Base-by-base conservation (phyloP, 64 coral and sea anemone species). In the Stichodactyla helianthus region DNA sequence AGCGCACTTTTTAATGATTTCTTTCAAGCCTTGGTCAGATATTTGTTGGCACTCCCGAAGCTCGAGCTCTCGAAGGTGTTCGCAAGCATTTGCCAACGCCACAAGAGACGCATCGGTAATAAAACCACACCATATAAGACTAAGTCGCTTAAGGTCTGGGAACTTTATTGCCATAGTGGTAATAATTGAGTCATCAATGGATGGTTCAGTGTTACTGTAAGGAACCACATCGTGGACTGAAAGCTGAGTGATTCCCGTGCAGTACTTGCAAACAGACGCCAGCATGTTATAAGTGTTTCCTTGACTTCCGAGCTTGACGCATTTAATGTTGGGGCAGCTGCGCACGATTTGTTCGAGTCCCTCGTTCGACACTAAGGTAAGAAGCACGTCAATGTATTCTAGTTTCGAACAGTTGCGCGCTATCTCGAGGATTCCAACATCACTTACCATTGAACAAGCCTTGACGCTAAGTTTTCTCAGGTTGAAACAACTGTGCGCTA, bases 21-120 rank as follows among this genome's bases (percentile, higher is more conserved):
- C 79, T 18, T 52, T 82, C 12, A 82, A 57, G n/a, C 79, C 79
- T 10, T 82, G 51, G 14, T 82, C 79, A 15, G 79, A 54, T 11
- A 82, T 57, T 17, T 82, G 52, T 82, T 82, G 79, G 31, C 79
- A 82, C 54, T 82, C 79, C 17, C 79, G 51, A 54, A 82, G 18
- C 12, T 57, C 19, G 25, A 82, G 54, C 51, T 10, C 54, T 11
- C 54, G 51, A 10, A 82, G 79, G 9, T 20, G 2, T 52, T 6
- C 16, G 14, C 79, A 82, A 8, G 23, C 51, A 54, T 82, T 82
- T 54, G 35, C 79, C 12, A 82, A 10, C 13, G 79, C 18, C 50
- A n/a, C 5, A 20, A 82, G 79, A 23, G 79, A 82, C 52, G 12
- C 79, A 17, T 82, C 79, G 50, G 79, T 82, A n/a, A 82, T 82